Conservation (phyloP, 1,140 invertebrate species). For the Bacillus rossius region DNA sequence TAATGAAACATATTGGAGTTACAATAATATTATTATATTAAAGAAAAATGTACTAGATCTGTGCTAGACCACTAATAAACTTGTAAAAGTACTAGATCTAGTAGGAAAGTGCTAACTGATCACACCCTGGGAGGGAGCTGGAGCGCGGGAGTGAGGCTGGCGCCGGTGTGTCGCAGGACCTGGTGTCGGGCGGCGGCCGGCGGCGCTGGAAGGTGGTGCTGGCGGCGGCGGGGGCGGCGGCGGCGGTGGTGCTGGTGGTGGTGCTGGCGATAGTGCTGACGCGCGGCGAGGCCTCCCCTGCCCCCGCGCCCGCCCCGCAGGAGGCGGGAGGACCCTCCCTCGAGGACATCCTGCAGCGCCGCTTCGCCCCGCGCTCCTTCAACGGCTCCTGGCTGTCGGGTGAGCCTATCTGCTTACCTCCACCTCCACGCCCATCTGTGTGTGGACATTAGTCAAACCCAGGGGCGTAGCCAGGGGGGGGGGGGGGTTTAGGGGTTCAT, state of each 20-base stretch:
- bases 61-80: too few relatives aligned
- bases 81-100: too few relatives aligned
- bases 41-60: too few relatives aligned
- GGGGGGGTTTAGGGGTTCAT: too few relatives aligned
- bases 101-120: too few relatives aligned
- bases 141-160: too few relatives aligned
- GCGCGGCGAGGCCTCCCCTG: background rate
- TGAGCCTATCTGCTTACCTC: constrained; percentile 23
- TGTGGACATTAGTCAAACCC: too few relatives aligned
- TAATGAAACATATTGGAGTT: too few relatives aligned
- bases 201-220: constrained; percentile 40
- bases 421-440: background rate
- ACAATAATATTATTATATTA: too few relatives aligned
- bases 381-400: constrained; percentile 45
- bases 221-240: constrained; percentile 31
- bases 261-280: constrained; percentile 34
- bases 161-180: too few relatives aligned
- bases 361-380: constrained; percentile 41
- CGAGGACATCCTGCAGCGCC: constrained; percentile 41
- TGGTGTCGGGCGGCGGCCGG: constrained; percentile 43
- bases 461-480: too few relatives aligned
- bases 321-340: constrained; percentile 35
- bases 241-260: constrained; percentile 37
- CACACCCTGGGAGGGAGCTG: too few relatives aligned
- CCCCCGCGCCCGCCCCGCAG: constrained; percentile 23